Conservation (phyloP, 2,113 vertebrate genomes). For the Aphelocoma coerulescens region DNA sequence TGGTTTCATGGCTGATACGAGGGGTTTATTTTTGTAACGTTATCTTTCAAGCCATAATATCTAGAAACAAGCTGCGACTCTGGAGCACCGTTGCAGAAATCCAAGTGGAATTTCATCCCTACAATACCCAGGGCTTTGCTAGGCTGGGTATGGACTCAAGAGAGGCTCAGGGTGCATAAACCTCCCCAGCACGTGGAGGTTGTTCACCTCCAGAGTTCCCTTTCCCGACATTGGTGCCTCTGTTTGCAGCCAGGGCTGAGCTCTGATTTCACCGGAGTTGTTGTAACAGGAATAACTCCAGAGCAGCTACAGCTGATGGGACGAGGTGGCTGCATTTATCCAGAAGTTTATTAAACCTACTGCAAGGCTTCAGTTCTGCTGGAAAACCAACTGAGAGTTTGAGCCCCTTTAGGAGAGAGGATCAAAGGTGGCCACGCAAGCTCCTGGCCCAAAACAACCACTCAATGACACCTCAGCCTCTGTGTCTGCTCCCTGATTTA, state of each 20-base stretch:
- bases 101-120: neutral
- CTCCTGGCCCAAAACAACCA: neutral
- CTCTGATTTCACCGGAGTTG: neutral
- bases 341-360: neutral
- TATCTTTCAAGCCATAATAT: neutral
- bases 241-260: neutral
- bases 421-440: neutral
- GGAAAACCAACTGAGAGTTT: neutral
- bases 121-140: neutral
- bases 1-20: neutral
- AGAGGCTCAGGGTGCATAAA: neutral
- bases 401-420: neutral
- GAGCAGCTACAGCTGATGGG: neutral
- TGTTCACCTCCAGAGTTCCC: neutral
- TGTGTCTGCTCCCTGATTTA: neutral
- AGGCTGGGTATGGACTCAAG: neutral
- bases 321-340: neutral
- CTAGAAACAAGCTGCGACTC: neutral
- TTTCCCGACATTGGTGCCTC: neutral
- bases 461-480: neutral
- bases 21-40: neutral
- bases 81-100: neutral
- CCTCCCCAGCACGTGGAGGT: neutral
- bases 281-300: neutral
- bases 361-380: neutral